Conservation (phyloP, 2,888 invertebrate genomes). For the Leptogaster cylindrica region DNA sequence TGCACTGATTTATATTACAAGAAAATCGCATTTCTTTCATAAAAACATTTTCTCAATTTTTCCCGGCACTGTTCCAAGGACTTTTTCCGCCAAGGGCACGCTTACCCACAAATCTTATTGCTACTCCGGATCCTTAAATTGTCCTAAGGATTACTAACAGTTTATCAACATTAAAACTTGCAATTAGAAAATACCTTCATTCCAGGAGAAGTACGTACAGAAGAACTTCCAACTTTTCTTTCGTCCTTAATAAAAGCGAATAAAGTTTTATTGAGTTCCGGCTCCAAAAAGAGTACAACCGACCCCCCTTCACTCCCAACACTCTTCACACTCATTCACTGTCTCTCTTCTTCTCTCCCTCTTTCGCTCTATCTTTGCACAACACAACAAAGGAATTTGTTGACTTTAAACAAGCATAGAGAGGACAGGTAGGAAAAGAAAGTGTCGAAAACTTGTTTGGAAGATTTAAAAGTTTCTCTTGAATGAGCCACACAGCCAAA, state of each 20-base stretch:
- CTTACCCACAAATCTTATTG: constrained; percentile 5
- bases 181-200: constrained; percentile 5
- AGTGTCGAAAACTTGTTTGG: constrained; percentile 1
- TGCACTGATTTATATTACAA: no score
- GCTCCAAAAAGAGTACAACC: not conserved
- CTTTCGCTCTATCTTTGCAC: not conserved
- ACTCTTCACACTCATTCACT: not conserved
- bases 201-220: not conserved
- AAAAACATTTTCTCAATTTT: no score
- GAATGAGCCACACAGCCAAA: constrained; percentile 5
- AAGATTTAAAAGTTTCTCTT: constrained; percentile 3
- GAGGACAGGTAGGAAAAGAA: not conserved
- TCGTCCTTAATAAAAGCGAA: constrained; percentile 7
- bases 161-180: constrained; percentile 12
- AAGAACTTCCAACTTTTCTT: not conserved
- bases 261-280: constrained; percentile 10
- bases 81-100: no score
- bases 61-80: no score
- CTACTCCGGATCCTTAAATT: not conserved
- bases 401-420: constrained; percentile 3
- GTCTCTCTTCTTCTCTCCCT: not conserved
- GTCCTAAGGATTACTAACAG: not conserved
- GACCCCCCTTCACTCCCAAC: not conserved
- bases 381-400: not conserved
- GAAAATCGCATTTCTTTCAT: no score